Base-by-base conservation (phyloP, 2,888 invertebrate genomes). In the Mythimna loreyi region DNA sequence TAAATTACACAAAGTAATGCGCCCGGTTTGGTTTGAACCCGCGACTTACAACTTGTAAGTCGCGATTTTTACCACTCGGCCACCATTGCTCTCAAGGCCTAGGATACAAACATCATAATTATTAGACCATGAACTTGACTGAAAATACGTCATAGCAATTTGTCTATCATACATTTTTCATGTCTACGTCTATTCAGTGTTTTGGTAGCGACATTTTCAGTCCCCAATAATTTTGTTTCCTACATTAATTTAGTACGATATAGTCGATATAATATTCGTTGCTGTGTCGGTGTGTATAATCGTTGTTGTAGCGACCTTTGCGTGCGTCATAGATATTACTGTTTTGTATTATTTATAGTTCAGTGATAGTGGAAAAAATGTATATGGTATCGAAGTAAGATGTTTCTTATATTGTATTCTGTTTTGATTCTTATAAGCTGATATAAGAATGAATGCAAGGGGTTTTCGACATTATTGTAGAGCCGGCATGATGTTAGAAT, bases 311-410 rank as follows among this genome's bases (percentile, higher is more conserved):
- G 28, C 78, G 77, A 81, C 78, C 79, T 81, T 62, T 75, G 70
- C 67, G 76, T 84, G 81, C 86, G 85, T 86, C 86, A 83, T 49
- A 49, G 80, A 82, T 84, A 83, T 72, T 72, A 74, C 49, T 64
- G 71, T 78, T 80, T 67, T 67, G 47, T 75, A 62, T n/a, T n/a
- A n/a, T 74, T 78, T 67, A 72, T 76, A 76, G 73, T 64, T 40
- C 21, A 30, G 21, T 67, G 75, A 79, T 79, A 67, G 65, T 28
- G 4, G 25, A 67, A 75, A 71, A 73, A 72, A 55, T 50, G 40
- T 61, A 23, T 72, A 49, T 50, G 45, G 30, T 9, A 4, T 71
- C 25, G 16, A 23, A 11, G 49, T 30, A 63, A 63, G 73, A 45
- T 69, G 43, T 45, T 21, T 45, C 16, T 19, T 21, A 25, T n/a